Evolutionary conservation across 2,113 vertebrate species (phyloP).

Genomic region (Dasyprocta punctata): DNA sequence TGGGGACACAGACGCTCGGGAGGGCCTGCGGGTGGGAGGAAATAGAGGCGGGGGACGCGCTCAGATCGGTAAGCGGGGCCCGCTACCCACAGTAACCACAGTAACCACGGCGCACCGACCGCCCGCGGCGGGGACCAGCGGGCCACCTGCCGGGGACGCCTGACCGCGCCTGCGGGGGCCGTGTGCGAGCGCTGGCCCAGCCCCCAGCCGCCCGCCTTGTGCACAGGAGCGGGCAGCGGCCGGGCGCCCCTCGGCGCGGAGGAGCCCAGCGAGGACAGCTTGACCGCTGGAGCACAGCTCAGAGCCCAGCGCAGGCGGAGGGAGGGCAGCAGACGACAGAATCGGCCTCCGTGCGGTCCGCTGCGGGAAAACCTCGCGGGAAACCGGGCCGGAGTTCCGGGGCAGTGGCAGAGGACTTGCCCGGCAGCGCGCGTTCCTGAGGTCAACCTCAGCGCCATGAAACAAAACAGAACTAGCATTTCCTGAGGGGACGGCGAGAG

Average conservation of each 20-base stretch:
- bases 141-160: neutral
- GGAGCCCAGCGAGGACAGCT: neutral
- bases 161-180: neutral
- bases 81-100: neutral
- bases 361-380: neutral
- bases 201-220: neutral
- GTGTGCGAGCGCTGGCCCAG: neutral
- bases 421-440: neutral
- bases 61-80: neutral
- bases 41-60: neutral
- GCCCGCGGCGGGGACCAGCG: neutral
- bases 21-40: neutral
- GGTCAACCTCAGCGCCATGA: neutral
- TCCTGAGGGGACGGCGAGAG: neutral
- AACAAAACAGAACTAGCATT: neutral
- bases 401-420: neutral
- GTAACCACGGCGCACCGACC: neutral
- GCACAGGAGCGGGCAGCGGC: neutral
- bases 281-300: accelerated
- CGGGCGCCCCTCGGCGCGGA: neutral
- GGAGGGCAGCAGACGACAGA: neutral
- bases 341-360: neutral
- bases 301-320: neutral
- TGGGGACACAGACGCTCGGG: neutral
- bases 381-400: neutral